A percentile compares a stretch with the other conserved stretches of the same genome.
These are phyloP conservation scores for Orchesella flavescens DNA, from an alignment of 2,888 invertebrate species.

Conservation along the genomic window DNA sequence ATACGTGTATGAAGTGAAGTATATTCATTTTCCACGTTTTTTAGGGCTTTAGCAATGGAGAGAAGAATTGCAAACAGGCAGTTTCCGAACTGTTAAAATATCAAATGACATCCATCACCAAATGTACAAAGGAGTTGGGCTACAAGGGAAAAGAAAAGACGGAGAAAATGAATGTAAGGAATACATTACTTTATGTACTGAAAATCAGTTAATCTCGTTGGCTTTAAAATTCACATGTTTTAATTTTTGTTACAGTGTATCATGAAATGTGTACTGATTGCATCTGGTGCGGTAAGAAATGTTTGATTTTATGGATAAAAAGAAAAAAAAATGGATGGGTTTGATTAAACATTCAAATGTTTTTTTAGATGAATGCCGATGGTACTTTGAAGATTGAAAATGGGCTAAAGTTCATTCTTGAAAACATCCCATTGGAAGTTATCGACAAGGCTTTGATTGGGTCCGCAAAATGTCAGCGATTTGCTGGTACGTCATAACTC, in stretches of 20 bases:
- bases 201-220: too few species aligned
- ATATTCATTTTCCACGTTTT: not conserved
- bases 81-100: constrained; percentile 60
- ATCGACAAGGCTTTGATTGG: constrained; percentile 62
- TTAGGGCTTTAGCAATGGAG: constrained; percentile 32
- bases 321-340: too few species aligned
- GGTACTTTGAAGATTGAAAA: constrained; percentile 60
- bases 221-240: constrained; percentile 11
- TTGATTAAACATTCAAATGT: too few species aligned
- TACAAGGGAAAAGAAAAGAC: constrained; percentile 65
- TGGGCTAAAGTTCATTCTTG: constrained; percentile 59
- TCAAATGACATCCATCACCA: constrained; percentile 57
- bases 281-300: constrained; percentile 51
- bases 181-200: not conserved
- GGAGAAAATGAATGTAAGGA: constrained; percentile 66
- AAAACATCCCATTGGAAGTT: constrained; percentile 58
- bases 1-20: not conserved
- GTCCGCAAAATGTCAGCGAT: constrained; percentile 59
- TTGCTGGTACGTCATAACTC: constrained; percentile 40
- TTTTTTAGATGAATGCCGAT: constrained; percentile 53
- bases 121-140: constrained; percentile 62
- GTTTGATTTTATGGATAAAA: not conserved
- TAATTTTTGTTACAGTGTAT: constrained; percentile 47
- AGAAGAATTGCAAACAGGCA: constrained; percentile 58
- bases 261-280: constrained; percentile 63